Base-by-base conservation (phyloP, 2,797 vertebrate species). In the Chelmon rostratus region DNA sequence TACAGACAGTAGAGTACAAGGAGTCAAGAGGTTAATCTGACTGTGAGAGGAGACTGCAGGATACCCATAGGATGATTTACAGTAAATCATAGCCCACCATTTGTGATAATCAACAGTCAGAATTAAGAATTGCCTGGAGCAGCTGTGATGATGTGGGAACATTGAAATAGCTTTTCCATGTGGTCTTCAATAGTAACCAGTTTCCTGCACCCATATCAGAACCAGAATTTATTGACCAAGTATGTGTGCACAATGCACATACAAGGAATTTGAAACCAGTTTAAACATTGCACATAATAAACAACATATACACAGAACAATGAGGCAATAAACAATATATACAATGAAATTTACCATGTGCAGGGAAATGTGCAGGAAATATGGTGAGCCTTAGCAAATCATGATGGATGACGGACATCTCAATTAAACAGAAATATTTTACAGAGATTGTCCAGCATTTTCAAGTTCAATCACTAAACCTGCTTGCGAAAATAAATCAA, bases 11-110 rank as follows among this genome's bases (percentile, higher is more conserved):
- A 53, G 57, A 83, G 73, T 59, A 53, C 54, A 62, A 25, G 2
- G 5, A 81, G 79, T 84, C 64, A 65, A 78, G 68, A 90, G 81
- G 85, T 83, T 86, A 84, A 90, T 82, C 68, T 21, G 79, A 83
- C 76, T 64, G 54, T 54, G 58, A 85, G 49, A 82, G 69, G 59
- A 72, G 77, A 72, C 63, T 35, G 53, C 44, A 77, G 59, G 78
- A 76, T 58, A 68, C 38, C 82, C 40, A 42, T 31, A 40, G 77
- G 83, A 49, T 73, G 79, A 85, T 89, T 85, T 86, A 79, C 69
- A 73, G 49, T 79, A 83, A 89, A 89, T 89, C 69, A 84, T 78
- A 84, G 79, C 56, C 74, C 58, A 47, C 50, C 46, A 72, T 89
- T 87, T 70, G 76, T 53, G 72, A 76, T 81, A 85, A 89, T 90